Evolutionary conservation across 2,113 vertebrate genomes (phyloP), one percentile per base, ranked within the genome.

Genomic region (Lipotes vexillifer): DNA sequence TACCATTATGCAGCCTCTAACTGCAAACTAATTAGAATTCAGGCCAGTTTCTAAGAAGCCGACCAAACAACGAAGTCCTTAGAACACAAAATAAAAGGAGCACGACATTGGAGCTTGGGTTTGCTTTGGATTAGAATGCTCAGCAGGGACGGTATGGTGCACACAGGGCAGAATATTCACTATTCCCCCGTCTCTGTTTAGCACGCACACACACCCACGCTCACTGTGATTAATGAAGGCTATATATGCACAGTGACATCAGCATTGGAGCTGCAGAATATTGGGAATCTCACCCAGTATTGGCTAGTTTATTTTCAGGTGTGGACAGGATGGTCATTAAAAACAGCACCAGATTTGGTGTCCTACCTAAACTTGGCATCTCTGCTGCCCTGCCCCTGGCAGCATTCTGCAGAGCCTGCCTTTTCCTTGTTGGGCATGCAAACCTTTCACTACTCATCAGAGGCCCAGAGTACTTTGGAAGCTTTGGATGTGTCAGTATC

Each of bases 361-460:
- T 97, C 96, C 96, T 98, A 96, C 92, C 90, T 88, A 94, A 93
- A 98, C 94, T 97, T 96, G 96, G 61, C 97, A 90, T 94, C 94
- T 97, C 85, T 9, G 3, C 55, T 2, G 49, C 81, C 92, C 96
- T 49, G 0, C 75, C 94, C 93, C 97, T 97, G 93, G 96, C 83
- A 65, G 38, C 77, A 3, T 46, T 97, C 88, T 49, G 66, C 8
- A 20, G 38, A 80, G 57, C 63, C 91, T 85, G 74, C 75, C 68
- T 90, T 92, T 91, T 80, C 38, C 94, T 87, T 57, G 91, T 36
- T 66, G 94, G 94, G 94, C 96, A 85, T 88, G 96, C 87, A 92
- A 83, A 85, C 33, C 90, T 88, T 88, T 97, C 93, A 90, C 84
- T 94, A 90, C 84, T 94, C 84, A 7, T 96, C 84, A 82, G 93